Evolutionary conservation across 2,888 invertebrate species (phyloP), one percentile per base, ranked within the genome.

Genomic region (Thymelicus sylvestris): DNA sequence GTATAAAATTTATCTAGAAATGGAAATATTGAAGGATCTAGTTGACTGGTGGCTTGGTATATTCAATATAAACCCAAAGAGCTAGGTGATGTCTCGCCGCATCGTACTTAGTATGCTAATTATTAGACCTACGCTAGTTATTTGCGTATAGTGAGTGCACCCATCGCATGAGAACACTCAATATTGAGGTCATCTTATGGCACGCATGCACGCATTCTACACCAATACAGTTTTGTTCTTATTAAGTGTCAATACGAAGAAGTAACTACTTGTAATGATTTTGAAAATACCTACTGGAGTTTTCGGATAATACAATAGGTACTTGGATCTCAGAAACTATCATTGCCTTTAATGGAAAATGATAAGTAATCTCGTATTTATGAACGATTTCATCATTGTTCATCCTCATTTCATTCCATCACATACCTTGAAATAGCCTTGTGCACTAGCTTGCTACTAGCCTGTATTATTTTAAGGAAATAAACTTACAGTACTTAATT

Each of bases 1-100:
- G 61, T 62, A 66, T 66, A 62, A 48, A 48, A 71, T 57, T 57
- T 62, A 19, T 44, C 66, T 62, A 62, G 52, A 62, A 71, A 71
- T 48, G 66, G 70, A 44, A 62, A 50, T 66, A 71, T 66, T 66
- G 60, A 62, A 62, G 81, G 86, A 76, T 86, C 86, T 81, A 74
- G 76, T 74, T 72, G 67, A 74, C 71, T 87, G 86, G 89, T 66
- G 73, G 85, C 87, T 31, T 31, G 31, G 89, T 90, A 86, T 77
- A 66, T 71, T 71, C 61, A 62, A 66, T 66, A 62, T 65, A 55
- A 64, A 55, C 41, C 48, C 55, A 31, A 24, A 52, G 50, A 7
- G 62, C 44, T 24, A 44, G 55, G 31, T 38, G 61, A 70, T 70
- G 65, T 70, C 60, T 70, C 60, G 44, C 19, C 15, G 24, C 47